Conservation (phyloP, 2,113 vertebrate genomes). For the Globicephala melas region DNA sequence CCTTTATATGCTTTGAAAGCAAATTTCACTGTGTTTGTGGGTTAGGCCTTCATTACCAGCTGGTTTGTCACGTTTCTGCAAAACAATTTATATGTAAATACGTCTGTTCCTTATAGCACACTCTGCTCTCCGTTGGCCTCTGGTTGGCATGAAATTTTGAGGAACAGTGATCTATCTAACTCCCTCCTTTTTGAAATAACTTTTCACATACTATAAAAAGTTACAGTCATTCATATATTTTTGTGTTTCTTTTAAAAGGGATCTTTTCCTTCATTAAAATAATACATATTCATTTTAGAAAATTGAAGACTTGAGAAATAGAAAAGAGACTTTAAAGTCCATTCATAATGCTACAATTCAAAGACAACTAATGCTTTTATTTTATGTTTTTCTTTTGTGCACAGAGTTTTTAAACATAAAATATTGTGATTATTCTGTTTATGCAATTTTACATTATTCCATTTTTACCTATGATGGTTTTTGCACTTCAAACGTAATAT, state of each 20-base stretch:
- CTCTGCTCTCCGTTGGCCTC: background rate
- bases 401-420: background rate
- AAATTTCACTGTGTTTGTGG: slow-evolving; percentile 32
- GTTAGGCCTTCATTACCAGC: background rate
- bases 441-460: background rate
- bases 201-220: background rate
- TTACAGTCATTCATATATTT: background rate
- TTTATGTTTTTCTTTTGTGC: background rate
- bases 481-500: slow-evolving; percentile 15
- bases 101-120: background rate
- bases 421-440: background rate
- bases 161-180: background rate
- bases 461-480: slow-evolving; percentile 2
- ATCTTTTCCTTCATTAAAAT: background rate
- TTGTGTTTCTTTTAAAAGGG: slow-evolving; percentile 10
- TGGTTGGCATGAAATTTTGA: slow-evolving; percentile 42
- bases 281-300: slow-evolving; percentile 8
- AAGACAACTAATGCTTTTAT: background rate
- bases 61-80: slow-evolving; percentile 41
- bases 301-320: slow-evolving; percentile 5
- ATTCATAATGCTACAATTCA: background rate
- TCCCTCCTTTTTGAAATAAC: background rate
- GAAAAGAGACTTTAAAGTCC: slow-evolving; percentile 28
- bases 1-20: slow-evolving; percentile 11
- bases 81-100: slow-evolving; percentile 76